Base-by-base conservation (phyloP, 2,888 invertebrate species). In the Caenorhabditis japonica region DNA sequence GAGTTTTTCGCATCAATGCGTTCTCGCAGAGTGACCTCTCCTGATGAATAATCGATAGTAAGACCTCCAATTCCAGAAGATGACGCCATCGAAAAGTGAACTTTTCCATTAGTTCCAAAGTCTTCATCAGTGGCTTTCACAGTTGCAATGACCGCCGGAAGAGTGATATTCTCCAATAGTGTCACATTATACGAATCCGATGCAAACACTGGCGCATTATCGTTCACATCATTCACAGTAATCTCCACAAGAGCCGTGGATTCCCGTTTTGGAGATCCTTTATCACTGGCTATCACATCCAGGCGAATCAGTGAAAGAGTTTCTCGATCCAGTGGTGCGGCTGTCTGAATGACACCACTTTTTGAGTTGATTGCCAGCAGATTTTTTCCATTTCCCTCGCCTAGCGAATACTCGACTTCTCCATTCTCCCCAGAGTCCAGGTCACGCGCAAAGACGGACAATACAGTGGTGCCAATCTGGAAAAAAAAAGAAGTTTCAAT, bases 61-160 rank as follows among this genome's bases (percentile, higher is more conserved):
- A 99, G 97, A n/a, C 77, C 78, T 85, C 94, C 94, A 81, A 94
- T 93, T 87, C 61, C 70, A 8, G 78, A 69, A 1, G 97, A 96
- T 23, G 97, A 95, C 8, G 96, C 94, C 80, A 96, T 94, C 13
- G 94, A 94, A 89, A 94, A 97, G 49, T 95, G 91, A 61, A 99
- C 92, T 75, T 81, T 80, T 8, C 84, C 94, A 89, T 99, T 97
- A 30, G 92, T 91, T 0, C 95, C 97, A 55, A 93, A 92, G 89
- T 99, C 99, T 0, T 93, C 93, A 88, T 99, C 99, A 0, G 92
- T 92, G 0, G 97, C 97, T 47, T 69, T 59, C 8, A 86, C 76
- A 76, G 92, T 91, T 0, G 93, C 92, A 33, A 99, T 91, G 1
- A 94, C 92, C 1, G 95, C 95, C 87, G 93, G 93, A 56, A 92